phyloP scores from a whole-genome alignment of 2,888 invertebrate species.

The Epirrhoe tristata region DNA sequence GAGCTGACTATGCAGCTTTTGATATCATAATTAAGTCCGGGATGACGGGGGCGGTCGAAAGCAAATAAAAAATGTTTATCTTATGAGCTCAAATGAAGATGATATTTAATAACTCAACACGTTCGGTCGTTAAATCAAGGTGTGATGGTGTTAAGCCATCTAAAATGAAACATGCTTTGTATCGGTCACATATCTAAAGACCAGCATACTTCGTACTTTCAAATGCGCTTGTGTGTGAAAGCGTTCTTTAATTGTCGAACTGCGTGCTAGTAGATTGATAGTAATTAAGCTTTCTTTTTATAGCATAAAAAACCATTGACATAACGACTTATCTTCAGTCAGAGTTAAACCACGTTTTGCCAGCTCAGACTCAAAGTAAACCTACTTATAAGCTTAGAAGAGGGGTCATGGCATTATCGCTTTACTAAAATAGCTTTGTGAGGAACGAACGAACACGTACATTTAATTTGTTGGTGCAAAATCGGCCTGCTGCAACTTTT shows the following conservation, averaged over 20 bases:
- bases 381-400: neutral
- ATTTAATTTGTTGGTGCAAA: no score
- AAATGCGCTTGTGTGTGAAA: conserved; percentile 50
- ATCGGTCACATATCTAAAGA: conserved; percentile 43
- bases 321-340: conserved; percentile 24
- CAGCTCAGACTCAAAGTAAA: conserved; percentile 1
- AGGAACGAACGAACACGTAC: conserved; percentile 43
- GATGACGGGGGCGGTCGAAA: conserved; percentile 55
- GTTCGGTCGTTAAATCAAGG: conserved; percentile 67
- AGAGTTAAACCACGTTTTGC: neutral
- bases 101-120: conserved; percentile 72
- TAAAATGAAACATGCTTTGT: conserved; percentile 54
- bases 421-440: conserved; percentile 73
- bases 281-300: conserved; percentile 44
- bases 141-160: conserved; percentile 50
- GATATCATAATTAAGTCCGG: conserved; percentile 80
- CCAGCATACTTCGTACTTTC: conserved; percentile 45
- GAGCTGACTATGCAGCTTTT: conserved; percentile 73
- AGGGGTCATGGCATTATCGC: neutral
- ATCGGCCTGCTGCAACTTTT: no score
- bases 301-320: conserved; percentile 40
- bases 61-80: conserved; percentile 77
- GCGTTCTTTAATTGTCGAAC: conserved; percentile 47
- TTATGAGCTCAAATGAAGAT: conserved; percentile 71
- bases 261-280: conserved; percentile 41